phyloP scores from a whole-genome alignment of 1,140 invertebrate genomes.

The Amphibalanus amphitrite region DNA sequence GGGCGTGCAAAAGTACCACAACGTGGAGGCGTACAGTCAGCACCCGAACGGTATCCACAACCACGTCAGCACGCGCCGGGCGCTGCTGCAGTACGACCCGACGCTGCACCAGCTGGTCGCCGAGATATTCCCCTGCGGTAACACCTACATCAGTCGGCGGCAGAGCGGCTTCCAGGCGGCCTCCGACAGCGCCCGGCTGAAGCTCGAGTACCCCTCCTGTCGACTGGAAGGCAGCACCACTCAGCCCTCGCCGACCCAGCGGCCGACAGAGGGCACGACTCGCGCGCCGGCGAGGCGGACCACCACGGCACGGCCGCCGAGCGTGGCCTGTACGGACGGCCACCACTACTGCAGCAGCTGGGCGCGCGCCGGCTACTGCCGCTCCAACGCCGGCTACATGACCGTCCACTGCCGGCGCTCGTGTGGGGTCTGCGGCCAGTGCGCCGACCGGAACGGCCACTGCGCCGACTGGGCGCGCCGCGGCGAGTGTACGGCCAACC shows the following conservation, averaged over 20 bases:
- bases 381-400: constrained; percentile 24
- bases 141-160: not conserved
- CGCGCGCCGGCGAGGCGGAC: no score
- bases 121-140: not conserved
- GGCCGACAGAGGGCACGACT: no score
- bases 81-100: not conserved
- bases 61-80: not conserved
- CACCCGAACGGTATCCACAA: not conserved
- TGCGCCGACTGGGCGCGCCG: constrained; percentile 21
- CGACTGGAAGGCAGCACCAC: not conserved
- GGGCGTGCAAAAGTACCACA: not conserved
- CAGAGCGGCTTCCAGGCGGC: not conserved
- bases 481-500: constrained; percentile 23
- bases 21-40: not conserved
- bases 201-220: not conserved
- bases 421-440: constrained; percentile 34
- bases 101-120: not conserved
- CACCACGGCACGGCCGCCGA: not conserved
- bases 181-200: not conserved
- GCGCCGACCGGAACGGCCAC: constrained; percentile 20
- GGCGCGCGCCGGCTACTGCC: constrained; percentile 22
- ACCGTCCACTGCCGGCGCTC: constrained; percentile 23
- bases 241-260: not conserved
- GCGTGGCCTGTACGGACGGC: constrained; percentile 20
- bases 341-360: constrained; percentile 22